These are phyloP conservation scores for Xestoiulus laeticollis DNA, from an alignment of 2,888 invertebrate species.

Conservation along the genomic window DNA sequence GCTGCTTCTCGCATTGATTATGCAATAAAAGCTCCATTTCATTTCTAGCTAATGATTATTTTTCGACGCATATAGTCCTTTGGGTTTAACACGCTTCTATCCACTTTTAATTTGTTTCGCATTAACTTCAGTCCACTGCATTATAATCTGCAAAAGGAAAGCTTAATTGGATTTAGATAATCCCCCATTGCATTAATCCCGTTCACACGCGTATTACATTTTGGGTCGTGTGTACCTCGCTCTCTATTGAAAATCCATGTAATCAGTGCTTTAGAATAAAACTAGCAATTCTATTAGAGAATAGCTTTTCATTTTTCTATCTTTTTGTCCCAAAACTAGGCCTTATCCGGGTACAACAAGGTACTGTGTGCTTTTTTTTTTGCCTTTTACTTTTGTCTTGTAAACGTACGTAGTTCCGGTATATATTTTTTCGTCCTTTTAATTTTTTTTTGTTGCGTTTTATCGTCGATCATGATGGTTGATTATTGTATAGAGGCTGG, in stretches of 20 bases:
- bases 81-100: background rate
- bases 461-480: background rate
- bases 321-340: conserved; percentile 37
- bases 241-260: background rate
- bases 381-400: conserved; percentile 18
- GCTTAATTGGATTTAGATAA: background rate
- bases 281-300: background rate
- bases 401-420: conserved; percentile 29
- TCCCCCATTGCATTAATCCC: conserved; percentile 19
- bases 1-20: background rate
- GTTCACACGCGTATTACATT: background rate
- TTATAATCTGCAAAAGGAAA: background rate
- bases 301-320: conserved; percentile 18
- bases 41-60: conserved; percentile 29
- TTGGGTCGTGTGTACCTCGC: background rate
- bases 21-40: background rate
- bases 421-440: background rate
- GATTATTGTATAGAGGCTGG: background rate
- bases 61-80: background rate
- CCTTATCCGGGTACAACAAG: conserved; percentile 31
- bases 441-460: background rate
- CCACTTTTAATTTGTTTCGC: background rate
- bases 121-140: background rate
- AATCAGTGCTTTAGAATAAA: conserved; percentile 16
- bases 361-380: conserved; percentile 2